These are phyloP conservation scores for Deilephila elpenor DNA, from an alignment of 2,888 invertebrate species.

Conservation along the genomic window DNA sequence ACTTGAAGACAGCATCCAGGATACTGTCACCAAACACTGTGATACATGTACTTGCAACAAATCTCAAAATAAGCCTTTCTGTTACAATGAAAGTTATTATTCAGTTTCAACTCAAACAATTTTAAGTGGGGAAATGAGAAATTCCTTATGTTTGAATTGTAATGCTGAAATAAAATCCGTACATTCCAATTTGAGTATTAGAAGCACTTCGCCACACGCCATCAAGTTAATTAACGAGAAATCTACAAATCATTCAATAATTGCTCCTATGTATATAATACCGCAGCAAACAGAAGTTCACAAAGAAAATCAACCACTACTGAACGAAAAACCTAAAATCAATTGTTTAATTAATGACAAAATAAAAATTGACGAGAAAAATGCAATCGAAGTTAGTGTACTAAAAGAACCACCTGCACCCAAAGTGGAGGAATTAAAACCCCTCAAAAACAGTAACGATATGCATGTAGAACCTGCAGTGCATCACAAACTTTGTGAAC, in stretches of 20 bases:
- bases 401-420: constrained; percentile 49
- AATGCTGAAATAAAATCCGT: constrained; percentile 83
- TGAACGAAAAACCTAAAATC: constrained; percentile 52
- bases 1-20: constrained; percentile 93
- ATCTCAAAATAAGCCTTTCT: constrained; percentile 79
- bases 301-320: constrained; percentile 45
- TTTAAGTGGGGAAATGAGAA: constrained; percentile 77
- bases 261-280: constrained; percentile 66
- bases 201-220: constrained; percentile 70
- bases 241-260: constrained; percentile 52
- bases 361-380: constrained; percentile 54
- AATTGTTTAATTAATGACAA: constrained; percentile 52
- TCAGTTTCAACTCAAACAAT: constrained; percentile 87
- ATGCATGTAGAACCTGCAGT: constrained; percentile 78
- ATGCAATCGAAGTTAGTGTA: constrained; percentile 48
- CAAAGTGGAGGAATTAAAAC: constrained; percentile 61
- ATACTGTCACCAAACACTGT: constrained; percentile 92
- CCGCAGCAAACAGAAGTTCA: constrained; percentile 57
- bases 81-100: constrained; percentile 83
- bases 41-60: constrained; percentile 91
- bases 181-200: constrained; percentile 72
- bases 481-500: constrained; percentile 86
- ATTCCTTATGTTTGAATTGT: constrained; percentile 85
- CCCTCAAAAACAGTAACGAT: constrained; percentile 57
- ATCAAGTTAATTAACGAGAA: constrained; percentile 70